Conservation (phyloP, 2,888 invertebrate genomes). For the Sphaerophoria taeniata region DNA sequence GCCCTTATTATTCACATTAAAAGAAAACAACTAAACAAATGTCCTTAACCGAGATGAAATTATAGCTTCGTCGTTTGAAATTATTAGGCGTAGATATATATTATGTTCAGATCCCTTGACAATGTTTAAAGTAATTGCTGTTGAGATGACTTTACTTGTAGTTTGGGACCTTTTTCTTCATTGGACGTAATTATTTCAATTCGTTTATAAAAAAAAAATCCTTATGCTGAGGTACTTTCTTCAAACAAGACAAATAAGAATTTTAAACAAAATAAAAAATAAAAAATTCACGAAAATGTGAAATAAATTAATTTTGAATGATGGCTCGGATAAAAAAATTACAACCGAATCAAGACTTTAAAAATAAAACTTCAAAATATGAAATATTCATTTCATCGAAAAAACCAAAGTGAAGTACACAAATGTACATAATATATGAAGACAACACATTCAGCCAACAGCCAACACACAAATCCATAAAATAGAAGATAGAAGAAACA, state of each 20-base stretch:
- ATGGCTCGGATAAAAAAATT: not conserved
- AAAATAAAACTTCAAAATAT: conserved; percentile 12
- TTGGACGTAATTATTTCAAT: too few relatives aligned
- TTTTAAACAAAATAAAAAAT: not conserved
- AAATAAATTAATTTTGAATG: not conserved
- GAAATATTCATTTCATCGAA: conserved; percentile 22
- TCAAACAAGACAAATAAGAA: too few relatives aligned
- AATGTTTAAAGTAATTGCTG: conserved; percentile 7
- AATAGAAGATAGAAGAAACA: conserved; percentile 5
- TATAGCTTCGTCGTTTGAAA: not conserved
- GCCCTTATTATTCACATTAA: conserved; percentile 37
- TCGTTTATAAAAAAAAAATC: too few relatives aligned
- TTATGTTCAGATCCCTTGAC: conserved; percentile 23
- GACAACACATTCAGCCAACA: too few relatives aligned
- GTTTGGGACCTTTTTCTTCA: too few relatives aligned
- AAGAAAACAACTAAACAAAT: conserved; percentile 35
- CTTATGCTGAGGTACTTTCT: too few relatives aligned
- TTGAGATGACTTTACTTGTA: too few relatives aligned
- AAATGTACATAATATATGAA: not conserved
- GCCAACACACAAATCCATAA: conserved; percentile 17
- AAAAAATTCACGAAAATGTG: not conserved
- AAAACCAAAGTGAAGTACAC: not conserved
- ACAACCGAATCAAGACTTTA: not conserved
- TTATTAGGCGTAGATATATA: conserved; percentile 5
- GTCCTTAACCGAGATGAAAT: not conserved